A percentile compares a stretch with the other conserved stretches of the same genome.
Conservation (phyloP, 1,140 invertebrate species). For the Gonioctena quinquepunctata region DNA sequence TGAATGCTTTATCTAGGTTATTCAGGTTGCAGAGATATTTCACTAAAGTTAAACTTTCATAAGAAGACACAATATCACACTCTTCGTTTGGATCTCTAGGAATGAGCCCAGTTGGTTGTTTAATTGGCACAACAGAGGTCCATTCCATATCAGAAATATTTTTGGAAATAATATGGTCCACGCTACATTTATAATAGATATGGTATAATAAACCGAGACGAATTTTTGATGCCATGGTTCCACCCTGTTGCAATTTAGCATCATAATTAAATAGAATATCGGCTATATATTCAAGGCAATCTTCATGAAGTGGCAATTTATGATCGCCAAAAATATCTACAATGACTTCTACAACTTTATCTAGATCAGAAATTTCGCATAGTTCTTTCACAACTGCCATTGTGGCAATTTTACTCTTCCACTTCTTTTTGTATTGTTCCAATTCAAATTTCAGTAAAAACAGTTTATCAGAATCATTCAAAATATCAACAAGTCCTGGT, state of each 20-base stretch:
- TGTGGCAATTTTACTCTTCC: slow-evolving; percentile 20
- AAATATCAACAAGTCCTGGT: not conserved
- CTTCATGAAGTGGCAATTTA: slow-evolving; percentile 8
- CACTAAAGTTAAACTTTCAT: slow-evolving; percentile 10
- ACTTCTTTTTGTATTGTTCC: slow-evolving; percentile 15
- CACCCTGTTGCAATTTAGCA: not conserved
- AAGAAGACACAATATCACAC: slow-evolving; percentile 18
- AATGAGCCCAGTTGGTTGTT: not conserved
- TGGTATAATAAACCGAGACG: not conserved
- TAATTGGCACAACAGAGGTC: not conserved
- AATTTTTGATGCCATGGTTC: not conserved
- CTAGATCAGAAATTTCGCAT: not conserved
- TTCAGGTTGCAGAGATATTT: not conserved
- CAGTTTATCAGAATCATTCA: slow-evolving; percentile 1
- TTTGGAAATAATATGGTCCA: slow-evolving; percentile 1
- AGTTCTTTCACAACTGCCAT: slow-evolving; percentile 11
- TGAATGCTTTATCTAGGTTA: slow-evolving; percentile 5
- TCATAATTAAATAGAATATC: not conserved
- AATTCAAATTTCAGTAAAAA: slow-evolving; percentile 11
- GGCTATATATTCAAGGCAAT: not conserved
- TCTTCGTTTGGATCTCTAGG: slow-evolving; percentile 8
- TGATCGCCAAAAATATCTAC: slow-evolving; percentile 15
- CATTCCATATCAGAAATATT: slow-evolving; percentile 18
- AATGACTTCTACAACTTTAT: slow-evolving; percentile 7
- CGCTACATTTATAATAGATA: slow-evolving; percentile 5